Conservation (phyloP, 2,888 invertebrate genomes). For the Tetanocera ferruginea region DNA sequence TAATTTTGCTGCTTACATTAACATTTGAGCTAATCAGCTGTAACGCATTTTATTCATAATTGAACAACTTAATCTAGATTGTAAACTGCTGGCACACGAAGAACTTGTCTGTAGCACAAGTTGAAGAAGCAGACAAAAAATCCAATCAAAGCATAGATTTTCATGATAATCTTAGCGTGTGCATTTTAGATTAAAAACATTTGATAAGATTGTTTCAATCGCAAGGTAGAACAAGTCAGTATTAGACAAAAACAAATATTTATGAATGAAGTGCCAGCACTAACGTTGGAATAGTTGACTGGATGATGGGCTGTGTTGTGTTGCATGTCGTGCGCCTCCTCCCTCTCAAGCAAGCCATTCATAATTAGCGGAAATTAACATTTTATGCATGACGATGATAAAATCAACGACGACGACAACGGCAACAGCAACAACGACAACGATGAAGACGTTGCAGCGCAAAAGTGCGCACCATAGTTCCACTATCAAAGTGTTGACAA, state of each 20-base stretch:
- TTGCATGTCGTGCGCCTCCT: neutral
- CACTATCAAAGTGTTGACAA: too few relatives aligned
- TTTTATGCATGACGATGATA: slow-evolving; percentile 46
- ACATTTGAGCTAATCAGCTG: slow-evolving; percentile 1
- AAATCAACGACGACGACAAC: neutral
- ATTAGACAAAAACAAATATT: neutral
- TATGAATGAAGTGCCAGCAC: neutral
- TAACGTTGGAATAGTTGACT: neutral
- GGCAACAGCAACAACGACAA: neutral
- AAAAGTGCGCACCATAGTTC: too few relatives aligned
- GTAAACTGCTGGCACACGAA: neutral
- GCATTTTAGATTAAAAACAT: neutral
- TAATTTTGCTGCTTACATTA: neutral
- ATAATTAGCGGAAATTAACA: slow-evolving; percentile 69
- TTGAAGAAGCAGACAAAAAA: neutral
- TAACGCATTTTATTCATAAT: slow-evolving; percentile 15
- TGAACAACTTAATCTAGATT: slow-evolving; percentile 1
- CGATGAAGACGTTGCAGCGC: neutral
- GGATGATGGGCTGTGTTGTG: neutral
- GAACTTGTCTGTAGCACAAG: neutral
- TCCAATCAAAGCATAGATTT: neutral
- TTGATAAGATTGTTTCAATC: neutral
- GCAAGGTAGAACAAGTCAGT: neutral
- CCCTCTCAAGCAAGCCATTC: slow-evolving; percentile 39
- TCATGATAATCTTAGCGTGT: slow-evolving; percentile 9